Base-by-base conservation (phyloP, 1,140 invertebrate genomes). In the Drosophila hydei region DNA sequence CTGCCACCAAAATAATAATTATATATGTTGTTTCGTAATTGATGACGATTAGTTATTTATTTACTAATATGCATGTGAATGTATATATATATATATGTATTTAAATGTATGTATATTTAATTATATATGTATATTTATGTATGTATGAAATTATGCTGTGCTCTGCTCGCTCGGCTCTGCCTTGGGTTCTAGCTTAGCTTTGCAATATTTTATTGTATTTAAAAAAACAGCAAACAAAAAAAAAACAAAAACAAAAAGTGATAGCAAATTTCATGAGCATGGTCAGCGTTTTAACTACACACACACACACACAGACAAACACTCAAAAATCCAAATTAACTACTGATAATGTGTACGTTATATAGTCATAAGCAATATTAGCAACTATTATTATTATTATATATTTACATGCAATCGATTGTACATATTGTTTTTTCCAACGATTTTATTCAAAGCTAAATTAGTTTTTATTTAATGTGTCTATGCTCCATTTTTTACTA, bases 351-450 rank as follows among this genome's bases (percentile, higher is more conserved):
- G 65, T 81, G 77, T 85, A 85, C 71, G 81, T 87, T 87, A 87
- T 81, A 81, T 87, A 87, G 81, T 87, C 77, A 88, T 87, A 87
- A 87, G 81, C 81, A 87, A 87, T 85, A 81, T 81, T 87, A 87
- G 81, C 74, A 85, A 75, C 65, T 83, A 81, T 77, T 75, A 58
- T 64, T 70, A 77, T 71, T 52, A 42, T 45, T 54, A 45, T 56
- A 52, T 48, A 69, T 56, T 23, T 62, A 69, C 30, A 59, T 14
- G 52, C 21, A 75, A 56, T 56, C 62, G 14, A 64, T 38, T 83
- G 79, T 83, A 83, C 51, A 83, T 83, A 83, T 83, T 76, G 81
- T 84, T 83, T 69, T 72, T 33, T 72, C 43, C 59, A 72, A 77
- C 79, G 79, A 83, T 83, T 83, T 83, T 83, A 83, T 84, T 62